phyloP scores from a whole-genome alignment of 2,797 vertebrate species.

The Neosilurus mollespiculum region DNA sequence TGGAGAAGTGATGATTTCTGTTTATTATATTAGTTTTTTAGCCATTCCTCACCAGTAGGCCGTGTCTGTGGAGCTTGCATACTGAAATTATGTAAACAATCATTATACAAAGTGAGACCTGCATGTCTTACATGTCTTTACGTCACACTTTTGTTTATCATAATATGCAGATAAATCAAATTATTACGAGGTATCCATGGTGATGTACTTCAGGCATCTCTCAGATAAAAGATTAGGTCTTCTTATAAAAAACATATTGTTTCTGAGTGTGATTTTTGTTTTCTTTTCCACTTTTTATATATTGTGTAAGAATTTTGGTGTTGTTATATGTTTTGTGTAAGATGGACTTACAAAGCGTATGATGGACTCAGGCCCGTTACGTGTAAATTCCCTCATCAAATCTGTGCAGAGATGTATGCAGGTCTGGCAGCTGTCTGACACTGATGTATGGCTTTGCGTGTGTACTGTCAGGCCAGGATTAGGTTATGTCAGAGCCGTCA shows the following conservation, averaged over 20 bases:
- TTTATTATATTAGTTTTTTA: conserved; percentile 61
- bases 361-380: conserved; percentile 43
- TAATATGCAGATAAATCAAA: not conserved
- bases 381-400: conserved; percentile 70
- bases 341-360: not conserved
- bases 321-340: not conserved
- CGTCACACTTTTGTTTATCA: not conserved
- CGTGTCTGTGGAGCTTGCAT: not conserved
- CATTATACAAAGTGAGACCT: not conserved
- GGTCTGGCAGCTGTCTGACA: conserved; percentile 73
- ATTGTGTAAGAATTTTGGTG: not conserved
- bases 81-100: conserved; percentile 2
- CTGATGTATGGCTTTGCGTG: conserved; percentile 77
- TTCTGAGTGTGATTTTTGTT: not conserved
- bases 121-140: not conserved
- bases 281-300: not conserved
- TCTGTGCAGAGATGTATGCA: conserved; percentile 53
- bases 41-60: not conserved
- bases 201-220: not conserved
- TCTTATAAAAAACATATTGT: not conserved
- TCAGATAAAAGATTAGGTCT: not conserved
- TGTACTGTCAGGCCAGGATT: conserved; percentile 73
- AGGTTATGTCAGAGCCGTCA: conserved; percentile 76
- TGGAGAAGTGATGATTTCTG: conserved; percentile 58
- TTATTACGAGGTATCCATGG: not conserved